Percentiles rank a stretch among this genome's conserved stretches.
phyloP scores from a whole-genome alignment of 1,140 invertebrate genomes.

The Odontomachus brunneus region DNA sequence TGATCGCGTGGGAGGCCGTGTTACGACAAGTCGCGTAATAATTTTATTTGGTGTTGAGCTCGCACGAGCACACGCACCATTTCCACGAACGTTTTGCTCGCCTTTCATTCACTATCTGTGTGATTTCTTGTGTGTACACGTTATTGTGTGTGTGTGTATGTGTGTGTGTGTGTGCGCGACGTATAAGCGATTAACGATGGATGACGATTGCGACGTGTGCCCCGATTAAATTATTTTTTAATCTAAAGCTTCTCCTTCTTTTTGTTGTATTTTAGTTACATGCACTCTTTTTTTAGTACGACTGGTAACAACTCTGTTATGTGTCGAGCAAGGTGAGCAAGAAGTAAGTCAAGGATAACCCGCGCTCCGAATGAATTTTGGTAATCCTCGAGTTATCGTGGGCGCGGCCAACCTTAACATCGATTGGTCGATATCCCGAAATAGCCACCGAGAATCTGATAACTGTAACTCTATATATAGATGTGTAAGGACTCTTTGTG shows the following conservation, averaged over 20 bases:
- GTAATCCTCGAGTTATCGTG: conserved; percentile 70
- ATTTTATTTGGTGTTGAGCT: conserved; percentile 33
- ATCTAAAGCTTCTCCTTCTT: too few relatives aligned
- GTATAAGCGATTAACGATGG: too few relatives aligned
- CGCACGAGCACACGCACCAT: not conserved
- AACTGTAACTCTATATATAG: too few relatives aligned
- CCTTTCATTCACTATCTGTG: too few relatives aligned
- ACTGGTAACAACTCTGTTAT: conserved; percentile 24
- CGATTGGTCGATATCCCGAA: conserved; percentile 83
- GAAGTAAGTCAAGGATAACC: conserved; percentile 81
- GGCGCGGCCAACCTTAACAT: conserved; percentile 82
- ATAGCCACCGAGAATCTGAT: conserved; percentile 79
- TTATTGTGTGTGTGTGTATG: too few relatives aligned
- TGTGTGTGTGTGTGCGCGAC: too few relatives aligned
- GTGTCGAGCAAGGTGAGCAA: too few relatives aligned
- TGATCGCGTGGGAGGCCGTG: conserved; percentile 17
- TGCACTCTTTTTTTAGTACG: conserved; percentile 7
- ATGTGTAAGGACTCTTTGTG: conserved; percentile 65
- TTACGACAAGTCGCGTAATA: conserved; percentile 51
- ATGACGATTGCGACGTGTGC: too few relatives aligned
- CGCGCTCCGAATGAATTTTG: conserved; percentile 70
- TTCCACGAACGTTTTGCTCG: not conserved
- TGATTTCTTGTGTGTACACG: too few relatives aligned
- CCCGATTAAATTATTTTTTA: too few relatives aligned
- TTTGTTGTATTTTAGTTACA: too few relatives aligned